Evolutionary conservation across 2,797 vertebrate species (phyloP), one percentile per base, ranked within the genome.

Genomic region (Rhodeus uyekii): DNA sequence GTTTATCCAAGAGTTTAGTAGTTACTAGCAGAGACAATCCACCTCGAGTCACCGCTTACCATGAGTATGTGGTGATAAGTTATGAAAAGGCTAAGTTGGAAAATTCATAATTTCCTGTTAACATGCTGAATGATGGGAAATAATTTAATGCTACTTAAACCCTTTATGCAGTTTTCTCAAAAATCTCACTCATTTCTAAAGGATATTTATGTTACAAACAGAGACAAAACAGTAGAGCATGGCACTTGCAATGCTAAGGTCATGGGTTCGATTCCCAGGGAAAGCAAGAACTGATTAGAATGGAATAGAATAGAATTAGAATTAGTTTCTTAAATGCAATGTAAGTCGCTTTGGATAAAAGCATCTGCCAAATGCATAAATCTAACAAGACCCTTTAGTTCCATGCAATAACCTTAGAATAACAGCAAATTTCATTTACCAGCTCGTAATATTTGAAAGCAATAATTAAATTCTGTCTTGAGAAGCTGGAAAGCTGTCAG

Each of bases 401-500:
- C 36, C 24, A 38, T 29, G 14, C 44, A 76, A 61, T 16, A 76
- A 29, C 39, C 39, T 6, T 44, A 44, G 24, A 69, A 68, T 27
- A 53, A 39, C 44, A 27, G 32, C 13, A 7, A 6, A 76, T 50
- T 53, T 39, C 1, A 61, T 74, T 50, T 64, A 64, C 34, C 24
- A 5, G n/a, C 32, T 9, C 60, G 12, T 44, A 55, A 55, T 27
- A 46, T 19, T 71, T 8, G 3, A 38, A 53, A 81, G 36, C 36
- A 39, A 63, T 39, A n/a, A 53, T 29, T 74, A 4, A 63, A 81
- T 72, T 73, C 64, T 38, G 69, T 5, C 29, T 53, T 48, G 69
- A 74, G 32, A 60, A 39, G 44, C 60, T 81, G 58, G 69, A 44
- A 81, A 53, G 60, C 69, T 81, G 42, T 65, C 69, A 81, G 34